phyloP scores from a whole-genome alignment of 2,113 vertebrate species.

The Heterochromis multidens region DNA sequence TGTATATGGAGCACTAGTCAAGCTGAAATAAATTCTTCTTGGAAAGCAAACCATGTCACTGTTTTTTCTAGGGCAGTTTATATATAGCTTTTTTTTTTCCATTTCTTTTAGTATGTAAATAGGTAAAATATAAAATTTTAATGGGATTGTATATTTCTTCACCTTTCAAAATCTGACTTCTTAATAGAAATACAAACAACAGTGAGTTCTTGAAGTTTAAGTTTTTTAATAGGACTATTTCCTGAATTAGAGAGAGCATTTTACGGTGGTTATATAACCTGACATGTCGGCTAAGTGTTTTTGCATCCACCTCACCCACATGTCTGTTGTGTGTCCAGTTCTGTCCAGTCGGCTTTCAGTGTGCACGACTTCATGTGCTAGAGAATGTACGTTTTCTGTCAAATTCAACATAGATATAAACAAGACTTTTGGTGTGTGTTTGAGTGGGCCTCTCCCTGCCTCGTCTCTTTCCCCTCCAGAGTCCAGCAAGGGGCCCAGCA shows the following conservation, averaged over 20 bases:
- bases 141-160: neutral
- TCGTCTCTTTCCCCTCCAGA: constrained; percentile 73
- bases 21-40: neutral
- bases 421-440: constrained; percentile 61
- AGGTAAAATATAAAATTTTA: neutral
- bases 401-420: constrained; percentile 58
- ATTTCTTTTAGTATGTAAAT: neutral
- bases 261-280: constrained; percentile 50
- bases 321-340: constrained; percentile 28
- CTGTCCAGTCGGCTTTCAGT: constrained; percentile 23
- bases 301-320: constrained; percentile 36
- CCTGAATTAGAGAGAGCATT: constrained; percentile 13
- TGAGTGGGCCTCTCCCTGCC: constrained; percentile 70
- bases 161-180: neutral
- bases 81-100: neutral
- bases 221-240: constrained; percentile 4
- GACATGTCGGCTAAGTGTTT: constrained; percentile 19
- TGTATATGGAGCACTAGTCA: neutral
- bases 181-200: neutral
- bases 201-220: neutral
- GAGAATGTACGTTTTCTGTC: constrained; percentile 51
- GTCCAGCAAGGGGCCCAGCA: constrained; percentile 75
- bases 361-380: neutral
- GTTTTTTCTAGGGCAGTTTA: neutral
- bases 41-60: neutral